A percentile compares a stretch with the other conserved stretches of the same genome.
Evolutionary conservation across 2,113 vertebrate species (phyloP).

Genomic region (Monopterus albus): DNA sequence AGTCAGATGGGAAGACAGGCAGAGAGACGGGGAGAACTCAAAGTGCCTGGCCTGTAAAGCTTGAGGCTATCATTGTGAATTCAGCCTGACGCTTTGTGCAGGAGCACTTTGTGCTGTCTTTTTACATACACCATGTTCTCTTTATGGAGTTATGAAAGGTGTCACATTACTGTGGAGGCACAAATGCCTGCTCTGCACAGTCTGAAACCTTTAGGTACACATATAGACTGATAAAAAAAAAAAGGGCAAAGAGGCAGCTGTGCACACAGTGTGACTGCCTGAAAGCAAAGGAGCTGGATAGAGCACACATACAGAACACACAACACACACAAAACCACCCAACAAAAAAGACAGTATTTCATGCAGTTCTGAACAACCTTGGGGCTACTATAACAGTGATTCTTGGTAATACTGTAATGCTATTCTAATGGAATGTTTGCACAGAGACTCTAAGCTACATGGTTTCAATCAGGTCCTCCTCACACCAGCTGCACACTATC

Average conservation of each 20-base stretch:
- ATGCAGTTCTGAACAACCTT: constrained; percentile 2
- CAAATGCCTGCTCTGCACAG: constrained; percentile 38
- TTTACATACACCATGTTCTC: constrained; percentile 40
- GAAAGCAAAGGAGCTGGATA: constrained; percentile 12
- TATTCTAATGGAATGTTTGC: constrained; percentile 53
- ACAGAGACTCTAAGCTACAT: constrained; percentile 46
- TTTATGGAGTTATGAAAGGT: constrained; percentile 59
- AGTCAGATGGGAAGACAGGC: constrained; percentile 5
- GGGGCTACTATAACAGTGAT: constrained; percentile 23
- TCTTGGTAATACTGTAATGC: constrained; percentile 37
- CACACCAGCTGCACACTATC: constrained; percentile 46
- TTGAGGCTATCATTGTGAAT: constrained; percentile 61
- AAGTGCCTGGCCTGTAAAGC: constrained; percentile 46
- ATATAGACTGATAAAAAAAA: constrained; percentile 9
- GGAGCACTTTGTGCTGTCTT: constrained; percentile 48
- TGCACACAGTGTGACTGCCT: constrained; percentile 17
- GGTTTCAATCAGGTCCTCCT: constrained; percentile 57
- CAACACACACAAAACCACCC: neutral
- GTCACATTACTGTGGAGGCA: constrained; percentile 58
- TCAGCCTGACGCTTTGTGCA: constrained; percentile 54
- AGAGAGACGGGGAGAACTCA: constrained; percentile 32
- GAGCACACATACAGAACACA: neutral
- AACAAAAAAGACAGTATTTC: neutral
- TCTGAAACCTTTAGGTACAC: constrained; percentile 53
- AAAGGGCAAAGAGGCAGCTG: constrained; percentile 31